A percentile compares a stretch with the other conserved stretches of the same genome.
phyloP scores from a whole-genome alignment of 2,888 invertebrate species.

The Crepidodera aurea region DNA sequence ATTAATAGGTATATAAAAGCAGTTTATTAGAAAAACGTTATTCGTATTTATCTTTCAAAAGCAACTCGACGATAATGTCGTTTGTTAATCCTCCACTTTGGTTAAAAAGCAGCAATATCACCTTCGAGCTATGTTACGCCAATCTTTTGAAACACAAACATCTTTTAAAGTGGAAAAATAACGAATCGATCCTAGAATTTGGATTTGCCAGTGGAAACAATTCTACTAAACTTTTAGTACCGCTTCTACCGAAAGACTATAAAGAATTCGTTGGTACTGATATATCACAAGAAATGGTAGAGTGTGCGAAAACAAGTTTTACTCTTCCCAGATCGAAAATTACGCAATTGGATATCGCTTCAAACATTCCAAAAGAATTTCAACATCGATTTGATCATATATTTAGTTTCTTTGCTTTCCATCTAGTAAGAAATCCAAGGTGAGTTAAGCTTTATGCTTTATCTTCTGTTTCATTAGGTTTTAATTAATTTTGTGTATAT shows the following conservation, averaged over 20 bases:
- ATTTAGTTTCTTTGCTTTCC: neutral
- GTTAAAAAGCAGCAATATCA: constrained; percentile 11
- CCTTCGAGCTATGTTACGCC: neutral
- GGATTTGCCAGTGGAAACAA: constrained; percentile 80
- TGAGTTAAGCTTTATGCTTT: neutral
- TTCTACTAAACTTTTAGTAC: constrained; percentile 55
- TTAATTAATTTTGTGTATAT: too few species aligned
- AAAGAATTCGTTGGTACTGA: constrained; percentile 32
- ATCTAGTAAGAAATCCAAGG: neutral
- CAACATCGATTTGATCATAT: neutral
- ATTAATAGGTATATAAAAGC: too few species aligned
- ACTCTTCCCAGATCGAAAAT: constrained; percentile 10
- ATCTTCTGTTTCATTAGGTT: too few species aligned
- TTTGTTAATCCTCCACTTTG: constrained; percentile 24
- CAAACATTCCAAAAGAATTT: neutral
- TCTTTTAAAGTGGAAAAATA: constrained; percentile 50
- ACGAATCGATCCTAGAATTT: constrained; percentile 69
- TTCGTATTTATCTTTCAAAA: too few species aligned
- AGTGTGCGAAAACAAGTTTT: constrained; percentile 1
- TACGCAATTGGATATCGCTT: constrained; percentile 16
- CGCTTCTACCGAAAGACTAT: constrained; percentile 22
- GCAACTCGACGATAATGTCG: too few species aligned
- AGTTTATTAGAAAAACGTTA: too few species aligned
- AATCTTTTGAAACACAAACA: constrained; percentile 68
- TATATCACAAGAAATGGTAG: constrained; percentile 23